phyloP scores from a whole-genome alignment of 2,888 invertebrate species.

The Sinohyriopsis cumingii region DNA sequence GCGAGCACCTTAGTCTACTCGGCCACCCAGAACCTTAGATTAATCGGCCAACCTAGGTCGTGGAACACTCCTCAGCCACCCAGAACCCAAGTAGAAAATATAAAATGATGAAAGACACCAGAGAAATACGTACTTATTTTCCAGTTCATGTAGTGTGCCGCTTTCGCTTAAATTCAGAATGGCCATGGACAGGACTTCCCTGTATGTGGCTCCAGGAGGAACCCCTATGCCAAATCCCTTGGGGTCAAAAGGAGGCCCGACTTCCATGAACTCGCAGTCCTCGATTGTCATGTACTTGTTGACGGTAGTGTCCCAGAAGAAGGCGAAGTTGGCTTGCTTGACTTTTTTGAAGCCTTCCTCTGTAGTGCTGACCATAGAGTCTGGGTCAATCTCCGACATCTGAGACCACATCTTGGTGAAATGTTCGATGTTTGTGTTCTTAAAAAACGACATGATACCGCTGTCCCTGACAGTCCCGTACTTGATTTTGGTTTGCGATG shows the following conservation, averaged over 20 bases:
- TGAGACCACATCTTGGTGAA: conserved; percentile 69
- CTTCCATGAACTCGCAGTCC: conserved; percentile 66
- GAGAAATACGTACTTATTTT: conserved; percentile 58
- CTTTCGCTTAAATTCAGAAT: conserved; percentile 64
- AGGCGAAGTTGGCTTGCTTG: conserved; percentile 67
- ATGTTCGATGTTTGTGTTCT: conserved; percentile 66
- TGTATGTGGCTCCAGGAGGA: conserved; percentile 67
- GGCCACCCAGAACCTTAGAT: too few species aligned
- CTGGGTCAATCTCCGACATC: conserved; percentile 64
- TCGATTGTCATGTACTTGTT: conserved; percentile 65
- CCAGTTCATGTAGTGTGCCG: conserved; percentile 60
- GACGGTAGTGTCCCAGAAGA: conserved; percentile 71
- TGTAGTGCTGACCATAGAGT: conserved; percentile 64
- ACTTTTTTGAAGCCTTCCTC: conserved; percentile 62
- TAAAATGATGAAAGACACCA: too few species aligned
- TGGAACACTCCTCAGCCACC: too few species aligned
- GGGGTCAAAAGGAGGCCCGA: conserved; percentile 68
- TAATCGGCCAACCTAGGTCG: too few species aligned
- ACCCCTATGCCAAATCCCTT: conserved; percentile 70
- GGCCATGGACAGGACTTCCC: conserved; percentile 67
- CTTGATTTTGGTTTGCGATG: conserved; percentile 66
- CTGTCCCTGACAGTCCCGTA: conserved; percentile 69
- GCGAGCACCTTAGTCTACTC: too few species aligned
- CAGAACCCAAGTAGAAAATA: too few species aligned
- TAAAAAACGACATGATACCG: conserved; percentile 68